Conservation (phyloP, 2,797 vertebrate genomes). For the Artibeus lituratus region DNA sequence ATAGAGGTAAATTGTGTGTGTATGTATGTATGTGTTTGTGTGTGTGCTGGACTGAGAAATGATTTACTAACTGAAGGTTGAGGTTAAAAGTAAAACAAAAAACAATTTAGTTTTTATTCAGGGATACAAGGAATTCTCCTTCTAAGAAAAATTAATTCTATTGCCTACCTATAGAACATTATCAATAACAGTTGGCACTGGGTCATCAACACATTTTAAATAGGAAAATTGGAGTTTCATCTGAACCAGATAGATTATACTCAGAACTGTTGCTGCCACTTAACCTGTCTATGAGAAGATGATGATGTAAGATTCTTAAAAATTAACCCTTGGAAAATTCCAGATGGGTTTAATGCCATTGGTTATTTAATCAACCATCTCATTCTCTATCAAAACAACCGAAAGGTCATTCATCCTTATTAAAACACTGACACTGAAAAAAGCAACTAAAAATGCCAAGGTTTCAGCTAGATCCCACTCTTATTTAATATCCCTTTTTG, state of each 20-base stretch:
- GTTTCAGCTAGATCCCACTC: neutral
- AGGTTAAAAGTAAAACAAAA: neutral
- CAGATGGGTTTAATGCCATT: neutral
- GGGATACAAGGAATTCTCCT: neutral
- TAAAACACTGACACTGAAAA: neutral
- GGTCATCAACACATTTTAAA: neutral
- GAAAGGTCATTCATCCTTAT: neutral
- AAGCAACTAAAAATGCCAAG: neutral
- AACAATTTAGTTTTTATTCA: neutral
- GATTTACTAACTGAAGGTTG: neutral
- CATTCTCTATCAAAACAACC: neutral
- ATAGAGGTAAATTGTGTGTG: neutral
- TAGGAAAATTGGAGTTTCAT: neutral
- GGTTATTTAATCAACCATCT: neutral
- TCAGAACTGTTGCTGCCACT: neutral
- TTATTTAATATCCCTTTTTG: constrained; percentile 13
- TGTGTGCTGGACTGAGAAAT: neutral
- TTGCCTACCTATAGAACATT: neutral
- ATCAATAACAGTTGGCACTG: neutral
- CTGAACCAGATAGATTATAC: neutral
- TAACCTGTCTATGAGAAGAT: neutral
- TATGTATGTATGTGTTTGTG: no score
- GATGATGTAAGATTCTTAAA: constrained; percentile 36
- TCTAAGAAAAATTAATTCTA: neutral
- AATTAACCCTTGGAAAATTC: neutral